Evolutionary conservation across 2,113 vertebrate species (phyloP).

Genomic region (Mesembrinibis cayennensis): DNA sequence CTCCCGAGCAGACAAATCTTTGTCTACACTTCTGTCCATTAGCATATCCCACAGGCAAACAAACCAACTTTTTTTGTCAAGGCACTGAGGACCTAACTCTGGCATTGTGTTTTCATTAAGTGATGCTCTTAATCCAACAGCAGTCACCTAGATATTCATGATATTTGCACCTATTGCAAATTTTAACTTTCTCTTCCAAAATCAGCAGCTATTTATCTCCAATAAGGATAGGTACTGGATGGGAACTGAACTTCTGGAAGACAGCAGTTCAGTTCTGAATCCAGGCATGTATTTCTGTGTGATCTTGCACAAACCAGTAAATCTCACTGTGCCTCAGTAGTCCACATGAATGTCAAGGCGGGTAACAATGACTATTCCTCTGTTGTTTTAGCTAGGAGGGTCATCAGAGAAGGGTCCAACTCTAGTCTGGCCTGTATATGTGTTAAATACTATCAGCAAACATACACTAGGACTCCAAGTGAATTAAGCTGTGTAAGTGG

Average conservation of each 20-base stretch:
- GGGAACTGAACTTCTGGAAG: neutral
- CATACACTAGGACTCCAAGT: neutral
- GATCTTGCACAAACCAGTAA: neutral
- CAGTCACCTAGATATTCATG: neutral
- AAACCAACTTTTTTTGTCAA: neutral
- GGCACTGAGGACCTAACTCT: neutral
- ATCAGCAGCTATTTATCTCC: neutral
- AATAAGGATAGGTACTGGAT: neutral
- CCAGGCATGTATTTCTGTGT: neutral
- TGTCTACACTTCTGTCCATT: neutral
- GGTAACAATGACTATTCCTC: neutral
- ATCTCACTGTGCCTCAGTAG: neutral
- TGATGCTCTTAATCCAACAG: neutral
- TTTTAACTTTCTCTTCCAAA: neutral
- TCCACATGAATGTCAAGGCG: neutral
- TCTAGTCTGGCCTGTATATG: neutral
- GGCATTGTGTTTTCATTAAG: neutral
- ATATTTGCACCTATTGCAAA: neutral
- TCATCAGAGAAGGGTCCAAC: neutral
- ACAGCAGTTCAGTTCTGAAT: neutral
- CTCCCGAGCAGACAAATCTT: neutral
- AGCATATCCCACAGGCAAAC: neutral
- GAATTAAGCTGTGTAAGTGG: neutral
- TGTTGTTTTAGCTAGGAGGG: neutral
- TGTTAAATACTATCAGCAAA: neutral